Percentiles rank a stretch among this genome's conserved stretches.
phyloP scores from a whole-genome alignment of 2,888 invertebrate genomes.

The Tanypteryx hageni region DNA sequence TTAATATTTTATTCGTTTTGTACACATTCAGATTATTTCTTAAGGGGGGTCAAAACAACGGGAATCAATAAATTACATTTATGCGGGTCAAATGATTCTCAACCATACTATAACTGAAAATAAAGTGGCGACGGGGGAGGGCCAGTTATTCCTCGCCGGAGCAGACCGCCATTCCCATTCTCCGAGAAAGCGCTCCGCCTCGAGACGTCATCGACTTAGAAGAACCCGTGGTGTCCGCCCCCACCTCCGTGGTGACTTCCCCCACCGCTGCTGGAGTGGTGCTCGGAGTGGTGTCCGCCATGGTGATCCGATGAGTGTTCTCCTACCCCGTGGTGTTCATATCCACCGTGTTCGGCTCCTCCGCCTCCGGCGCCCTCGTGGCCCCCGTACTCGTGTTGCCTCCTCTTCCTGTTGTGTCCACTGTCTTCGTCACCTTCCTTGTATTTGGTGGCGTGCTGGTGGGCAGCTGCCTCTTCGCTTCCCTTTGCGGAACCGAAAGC shows the following conservation, averaged over 20 bases:
- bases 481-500: conserved; percentile 79
- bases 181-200: background rate
- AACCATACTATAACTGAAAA: no score
- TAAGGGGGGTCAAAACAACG: background rate
- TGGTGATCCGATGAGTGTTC: conserved; percentile 65
- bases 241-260: conserved; percentile 64
- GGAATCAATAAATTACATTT: background rate
- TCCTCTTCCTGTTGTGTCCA: background rate
- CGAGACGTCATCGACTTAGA: background rate
- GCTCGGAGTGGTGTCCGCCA: background rate
- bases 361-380: conserved; percentile 14
- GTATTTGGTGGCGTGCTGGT: conserved; percentile 70
- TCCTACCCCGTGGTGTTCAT: conserved; percentile 34
- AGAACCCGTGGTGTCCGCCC: conserved; percentile 46
- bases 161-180: no score
- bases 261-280: conserved; percentile 71
- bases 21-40: no score
- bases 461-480: conserved; percentile 71
- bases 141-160: no score
- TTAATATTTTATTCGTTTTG: no score
- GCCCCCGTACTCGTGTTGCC: conserved; percentile 36
- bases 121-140: no score
- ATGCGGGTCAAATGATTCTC: background rate
- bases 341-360: conserved; percentile 74
- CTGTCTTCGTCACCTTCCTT: conserved; percentile 17